These are phyloP conservation scores for Drosophila hydei DNA, from an alignment of 1,140 invertebrate species.

Conservation along the genomic window DNA sequence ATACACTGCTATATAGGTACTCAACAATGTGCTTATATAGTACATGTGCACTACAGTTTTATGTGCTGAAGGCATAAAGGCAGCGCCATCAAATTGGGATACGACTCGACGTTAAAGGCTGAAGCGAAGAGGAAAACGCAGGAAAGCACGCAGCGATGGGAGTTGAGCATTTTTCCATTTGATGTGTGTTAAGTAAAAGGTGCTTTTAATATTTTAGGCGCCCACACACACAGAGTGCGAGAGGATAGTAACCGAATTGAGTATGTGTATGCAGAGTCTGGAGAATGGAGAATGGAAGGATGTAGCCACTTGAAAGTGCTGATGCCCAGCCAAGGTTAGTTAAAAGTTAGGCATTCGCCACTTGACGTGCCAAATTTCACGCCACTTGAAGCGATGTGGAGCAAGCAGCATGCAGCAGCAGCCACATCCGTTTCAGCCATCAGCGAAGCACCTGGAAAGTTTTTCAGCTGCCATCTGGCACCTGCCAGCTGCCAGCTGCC, in stretches of 20 bases:
- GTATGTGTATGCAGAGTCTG: not conserved
- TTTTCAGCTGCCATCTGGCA: not conserved
- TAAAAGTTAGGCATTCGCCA: constrained; percentile 61
- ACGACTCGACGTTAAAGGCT: constrained; percentile 9
- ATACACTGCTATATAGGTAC: too few species aligned
- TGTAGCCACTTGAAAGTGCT: constrained; percentile 45
- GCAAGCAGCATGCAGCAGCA: constrained; percentile 7
- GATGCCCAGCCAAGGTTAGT: constrained; percentile 59
- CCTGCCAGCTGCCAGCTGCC: constrained; percentile 10
- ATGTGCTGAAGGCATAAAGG: constrained; percentile 7
- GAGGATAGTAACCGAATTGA: not conserved
- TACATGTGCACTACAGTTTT: not conserved
- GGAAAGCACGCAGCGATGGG: constrained; percentile 6
- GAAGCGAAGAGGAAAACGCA: constrained; percentile 6
- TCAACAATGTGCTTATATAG: not conserved
- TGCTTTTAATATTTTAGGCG: constrained; percentile 54
- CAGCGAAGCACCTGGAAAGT: constrained; percentile 1
- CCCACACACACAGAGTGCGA: not conserved
- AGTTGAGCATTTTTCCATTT: constrained; percentile 50
- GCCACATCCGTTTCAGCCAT: constrained; percentile 6
- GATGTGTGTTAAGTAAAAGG: constrained; percentile 61
- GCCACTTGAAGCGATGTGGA: constrained; percentile 54
- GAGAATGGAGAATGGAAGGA: constrained; percentile 13
- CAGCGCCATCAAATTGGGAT: constrained; percentile 28
- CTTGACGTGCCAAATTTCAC: constrained; percentile 76